These are phyloP conservation scores for Parazoanthus darwini DNA, from an alignment of 92 coral and sea anemone species.

Conservation along the genomic window DNA sequence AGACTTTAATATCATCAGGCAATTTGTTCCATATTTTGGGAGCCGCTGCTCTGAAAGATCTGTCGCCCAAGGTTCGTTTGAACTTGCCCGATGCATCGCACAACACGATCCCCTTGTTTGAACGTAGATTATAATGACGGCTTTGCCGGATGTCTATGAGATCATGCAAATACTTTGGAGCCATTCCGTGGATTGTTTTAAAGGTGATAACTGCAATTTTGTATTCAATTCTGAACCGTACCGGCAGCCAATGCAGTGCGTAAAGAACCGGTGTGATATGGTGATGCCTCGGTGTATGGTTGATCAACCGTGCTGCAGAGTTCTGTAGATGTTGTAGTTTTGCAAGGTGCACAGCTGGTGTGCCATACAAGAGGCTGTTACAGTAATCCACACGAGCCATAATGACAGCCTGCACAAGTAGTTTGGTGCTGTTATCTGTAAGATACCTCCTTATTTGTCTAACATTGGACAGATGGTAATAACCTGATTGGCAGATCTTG, in stretches of 20 bases:
- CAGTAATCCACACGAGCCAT: neutral
- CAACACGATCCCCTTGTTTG: neutral
- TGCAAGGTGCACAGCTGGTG: too few species aligned
- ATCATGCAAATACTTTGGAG: neutral
- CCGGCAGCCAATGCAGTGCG: too few species aligned
- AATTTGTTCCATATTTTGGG: too few species aligned
- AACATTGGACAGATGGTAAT: neutral
- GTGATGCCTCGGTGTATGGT: neutral
- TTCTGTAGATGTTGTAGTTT: too few species aligned
- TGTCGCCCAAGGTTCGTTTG: neutral
- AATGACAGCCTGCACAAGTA: neutral
- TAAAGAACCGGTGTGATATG: too few species aligned
- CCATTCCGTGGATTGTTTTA: neutral
- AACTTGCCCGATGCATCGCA: too few species aligned
- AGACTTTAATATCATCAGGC: neutral
- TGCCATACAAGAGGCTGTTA: too few species aligned
- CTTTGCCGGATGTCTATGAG: neutral
- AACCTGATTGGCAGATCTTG: neutral
- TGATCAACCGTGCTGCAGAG: neutral
- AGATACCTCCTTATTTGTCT: neutral
- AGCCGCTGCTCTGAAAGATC: too few species aligned
- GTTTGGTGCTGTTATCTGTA: neutral
- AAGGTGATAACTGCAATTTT: neutral
- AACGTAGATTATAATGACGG: neutral
- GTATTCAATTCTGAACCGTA: neutral